A percentile compares a stretch with the other conserved stretches of the same genome.
Conservation (phyloP, 1,140 invertebrate species). For the Homarus americanus region DNA sequence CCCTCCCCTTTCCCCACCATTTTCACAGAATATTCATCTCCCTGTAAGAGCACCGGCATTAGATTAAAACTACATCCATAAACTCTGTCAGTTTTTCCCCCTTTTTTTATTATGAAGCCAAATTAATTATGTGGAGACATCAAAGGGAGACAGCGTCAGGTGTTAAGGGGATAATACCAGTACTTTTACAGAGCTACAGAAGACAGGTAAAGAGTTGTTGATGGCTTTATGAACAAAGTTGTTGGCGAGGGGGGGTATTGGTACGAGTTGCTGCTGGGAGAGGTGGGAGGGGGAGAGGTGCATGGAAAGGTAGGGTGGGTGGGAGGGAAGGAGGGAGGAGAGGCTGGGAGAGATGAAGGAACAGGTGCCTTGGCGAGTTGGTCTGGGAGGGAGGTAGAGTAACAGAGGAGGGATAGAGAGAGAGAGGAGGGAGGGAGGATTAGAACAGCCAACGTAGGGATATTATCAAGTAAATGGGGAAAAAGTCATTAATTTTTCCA, state of each 20-base stretch:
- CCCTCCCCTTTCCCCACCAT: not conserved
- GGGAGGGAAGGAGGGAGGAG: not conserved
- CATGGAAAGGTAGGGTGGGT: not conserved
- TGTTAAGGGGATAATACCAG: slow-evolving; percentile 31
- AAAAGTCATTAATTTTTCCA: too few species aligned
- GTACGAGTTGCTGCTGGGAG: not conserved
- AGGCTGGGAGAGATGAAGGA: not conserved
- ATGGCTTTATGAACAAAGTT: slow-evolving; percentile 60
- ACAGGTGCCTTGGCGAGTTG: not conserved
- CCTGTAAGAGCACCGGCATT: not conserved
- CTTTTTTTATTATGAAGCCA: slow-evolving; percentile 40
- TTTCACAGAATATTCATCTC: not conserved
- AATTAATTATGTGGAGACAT: slow-evolving; percentile 33
- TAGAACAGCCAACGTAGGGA: not conserved
- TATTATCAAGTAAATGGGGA: too few species aligned
- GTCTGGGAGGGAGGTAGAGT: not conserved
- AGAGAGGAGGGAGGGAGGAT: not conserved
- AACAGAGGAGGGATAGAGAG: not conserved
- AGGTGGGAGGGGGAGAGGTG: not conserved
- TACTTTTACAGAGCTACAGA: slow-evolving; percentile 35
- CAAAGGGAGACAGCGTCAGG: slow-evolving; percentile 22
- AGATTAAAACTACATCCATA: slow-evolving; percentile 49
- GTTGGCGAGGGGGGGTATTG: slow-evolving; percentile 34
- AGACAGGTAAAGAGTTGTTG: slow-evolving; percentile 54
- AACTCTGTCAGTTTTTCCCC: too few species aligned